Conservation (phyloP, 2,888 invertebrate species). For the Eulithis testata region DNA sequence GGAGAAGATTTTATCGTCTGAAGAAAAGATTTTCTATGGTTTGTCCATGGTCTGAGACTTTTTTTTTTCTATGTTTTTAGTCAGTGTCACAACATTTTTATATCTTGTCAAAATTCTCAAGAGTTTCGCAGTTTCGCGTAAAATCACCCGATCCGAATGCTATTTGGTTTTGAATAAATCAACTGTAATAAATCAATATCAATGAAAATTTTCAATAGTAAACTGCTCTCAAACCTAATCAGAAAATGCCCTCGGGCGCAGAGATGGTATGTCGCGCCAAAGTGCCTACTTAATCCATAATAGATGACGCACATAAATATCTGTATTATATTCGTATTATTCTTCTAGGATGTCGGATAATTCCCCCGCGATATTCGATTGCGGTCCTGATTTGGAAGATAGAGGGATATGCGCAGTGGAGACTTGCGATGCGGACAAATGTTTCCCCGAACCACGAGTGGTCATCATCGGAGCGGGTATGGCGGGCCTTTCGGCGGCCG, state of each 20-base stretch:
- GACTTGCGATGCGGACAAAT: constrained; percentile 61
- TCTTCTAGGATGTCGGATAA: constrained; percentile 55
- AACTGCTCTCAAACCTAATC: constrained; percentile 35
- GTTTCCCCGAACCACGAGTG: constrained; percentile 84
- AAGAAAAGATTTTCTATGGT: too few species aligned
- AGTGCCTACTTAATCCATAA: constrained; percentile 36
- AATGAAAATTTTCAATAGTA: constrained; percentile 58
- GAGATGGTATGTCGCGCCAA: constrained; percentile 57
- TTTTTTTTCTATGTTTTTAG: neutral
- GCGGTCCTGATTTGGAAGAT: constrained; percentile 66
- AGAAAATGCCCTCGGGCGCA: constrained; percentile 52
- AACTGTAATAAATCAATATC: constrained; percentile 24
- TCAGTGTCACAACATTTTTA: constrained; percentile 12
- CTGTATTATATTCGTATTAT: constrained; percentile 29
- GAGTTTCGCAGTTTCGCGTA: neutral
- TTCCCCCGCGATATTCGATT: constrained; percentile 52
- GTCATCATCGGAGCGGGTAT: constrained; percentile 92
- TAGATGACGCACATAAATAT: constrained; percentile 36
- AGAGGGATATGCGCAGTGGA: constrained; percentile 65
- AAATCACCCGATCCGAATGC: constrained; percentile 6
- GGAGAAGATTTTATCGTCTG: too few species aligned
- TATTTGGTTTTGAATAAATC: constrained; percentile 21
- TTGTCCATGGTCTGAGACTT: too few species aligned
- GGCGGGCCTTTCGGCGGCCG: constrained; percentile 91
- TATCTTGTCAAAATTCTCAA: constrained; percentile 8